Evolutionary conservation across 1,140 invertebrate species (phyloP).

Genomic region (Hyposmocoma kahamanoa): DNA sequence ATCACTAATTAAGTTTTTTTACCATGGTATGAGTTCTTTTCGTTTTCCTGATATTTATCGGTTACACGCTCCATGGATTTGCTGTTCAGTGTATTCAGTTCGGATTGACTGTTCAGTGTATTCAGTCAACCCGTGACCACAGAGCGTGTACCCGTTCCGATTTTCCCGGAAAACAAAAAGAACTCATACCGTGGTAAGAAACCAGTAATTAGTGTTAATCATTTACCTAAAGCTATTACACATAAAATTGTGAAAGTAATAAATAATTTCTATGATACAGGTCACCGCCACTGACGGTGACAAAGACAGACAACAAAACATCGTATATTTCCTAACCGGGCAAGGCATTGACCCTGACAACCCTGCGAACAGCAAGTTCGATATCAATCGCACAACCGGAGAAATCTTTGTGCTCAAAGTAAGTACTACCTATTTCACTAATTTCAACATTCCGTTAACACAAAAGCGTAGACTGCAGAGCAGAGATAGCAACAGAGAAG

Average conservation of each 20-base stretch:
- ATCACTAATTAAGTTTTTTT: no score
- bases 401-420: conserved; percentile 96
- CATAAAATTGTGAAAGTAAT: background rate
- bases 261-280: conserved; percentile 71
- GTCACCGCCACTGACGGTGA: conserved; percentile 96
- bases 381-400: conserved; percentile 95
- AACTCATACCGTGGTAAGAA: no score
- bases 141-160: no score
- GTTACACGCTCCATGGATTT: no score
- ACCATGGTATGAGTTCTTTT: no score
- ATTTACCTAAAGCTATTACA: no score
- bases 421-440: conserved; percentile 10
- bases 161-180: no score
- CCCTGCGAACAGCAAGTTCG: conserved; percentile 95
- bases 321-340: conserved; percentile 97
- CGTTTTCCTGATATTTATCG: no score
- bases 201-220: no score
- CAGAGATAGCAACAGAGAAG: conserved; percentile 15
- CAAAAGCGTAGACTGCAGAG: conserved; percentile 11
- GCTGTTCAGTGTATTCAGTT: no score
- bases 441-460: background rate
- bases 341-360: conserved; percentile 97
- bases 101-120: no score
- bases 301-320: conserved; percentile 94
- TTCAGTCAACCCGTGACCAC: no score